Evolutionary conservation across 2,888 invertebrate species (phyloP).

Genomic region (Helleia helle): DNA sequence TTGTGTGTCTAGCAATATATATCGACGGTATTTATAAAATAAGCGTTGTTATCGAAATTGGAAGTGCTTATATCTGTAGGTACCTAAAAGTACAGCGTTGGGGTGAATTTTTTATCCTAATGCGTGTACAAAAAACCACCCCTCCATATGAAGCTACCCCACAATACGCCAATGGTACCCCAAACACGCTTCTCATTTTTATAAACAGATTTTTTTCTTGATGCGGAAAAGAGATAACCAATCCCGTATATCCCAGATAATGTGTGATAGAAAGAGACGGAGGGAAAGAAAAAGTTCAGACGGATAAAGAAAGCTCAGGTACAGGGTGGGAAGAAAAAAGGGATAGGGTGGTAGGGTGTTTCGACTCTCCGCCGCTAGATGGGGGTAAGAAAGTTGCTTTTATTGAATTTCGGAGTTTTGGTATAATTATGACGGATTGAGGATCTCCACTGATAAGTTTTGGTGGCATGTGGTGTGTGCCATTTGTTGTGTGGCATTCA

Average conservation of each 20-base stretch:
- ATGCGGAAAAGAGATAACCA: slow-evolving; percentile 38
- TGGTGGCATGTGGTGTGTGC: slow-evolving; percentile 55
- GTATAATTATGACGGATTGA: slow-evolving; percentile 73
- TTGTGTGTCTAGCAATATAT: neutral
- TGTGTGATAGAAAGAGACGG: slow-evolving; percentile 41
- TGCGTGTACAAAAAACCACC: slow-evolving; percentile 56
- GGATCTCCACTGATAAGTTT: slow-evolving; percentile 63
- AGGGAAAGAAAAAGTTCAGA: slow-evolving; percentile 60
- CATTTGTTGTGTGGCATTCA: slow-evolving; percentile 37
- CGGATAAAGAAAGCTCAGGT: slow-evolving; percentile 73
- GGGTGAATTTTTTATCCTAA: slow-evolving; percentile 60
- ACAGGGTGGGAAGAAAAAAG: slow-evolving; percentile 72
- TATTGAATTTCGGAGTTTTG: slow-evolving; percentile 70
- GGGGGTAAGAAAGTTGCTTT: slow-evolving; percentile 64
- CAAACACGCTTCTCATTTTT: slow-evolving; percentile 59
- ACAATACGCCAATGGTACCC: slow-evolving; percentile 57
- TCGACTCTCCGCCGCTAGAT: slow-evolving; percentile 58
- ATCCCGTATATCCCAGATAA: slow-evolving; percentile 22
- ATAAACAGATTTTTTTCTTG: slow-evolving; percentile 70
- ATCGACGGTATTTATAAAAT: slow-evolving; percentile 25
- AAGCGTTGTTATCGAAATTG: slow-evolving; percentile 72
- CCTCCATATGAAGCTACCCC: slow-evolving; percentile 68
- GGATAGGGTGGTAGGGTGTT: slow-evolving; percentile 65
- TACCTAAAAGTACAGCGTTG: slow-evolving; percentile 54
- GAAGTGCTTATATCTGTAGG: slow-evolving; percentile 56